These are phyloP conservation scores for Vireo altiloquus DNA, from an alignment of 2,113 vertebrate genomes.

Conservation along the genomic window DNA sequence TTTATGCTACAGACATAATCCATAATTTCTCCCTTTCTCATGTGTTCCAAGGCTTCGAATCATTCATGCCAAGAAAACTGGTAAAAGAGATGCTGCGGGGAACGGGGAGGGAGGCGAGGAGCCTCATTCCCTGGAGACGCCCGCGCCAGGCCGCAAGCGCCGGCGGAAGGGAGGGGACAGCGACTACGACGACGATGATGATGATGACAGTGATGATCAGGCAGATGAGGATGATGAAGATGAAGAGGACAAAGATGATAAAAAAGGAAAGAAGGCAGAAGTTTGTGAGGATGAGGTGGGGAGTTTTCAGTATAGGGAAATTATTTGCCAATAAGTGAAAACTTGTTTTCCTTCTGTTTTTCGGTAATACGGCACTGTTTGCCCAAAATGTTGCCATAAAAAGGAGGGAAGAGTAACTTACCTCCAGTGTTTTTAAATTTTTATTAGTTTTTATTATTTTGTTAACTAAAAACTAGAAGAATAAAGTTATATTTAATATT, in stretches of 20 bases:
- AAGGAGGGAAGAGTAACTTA: neutral
- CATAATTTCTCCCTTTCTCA: neutral
- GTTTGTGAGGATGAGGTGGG: slow-evolving; percentile 89
- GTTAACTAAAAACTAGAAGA: neutral
- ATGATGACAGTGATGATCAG: slow-evolving; percentile 86
- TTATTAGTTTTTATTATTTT: neutral
- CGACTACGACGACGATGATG: slow-evolving; percentile 88
- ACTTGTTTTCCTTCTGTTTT: neutral
- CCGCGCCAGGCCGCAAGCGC: slow-evolving; percentile 78
- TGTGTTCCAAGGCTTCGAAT: slow-evolving; percentile 81
- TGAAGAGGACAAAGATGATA: slow-evolving; percentile 87
- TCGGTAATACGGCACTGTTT: neutral
- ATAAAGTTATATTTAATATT: neutral
- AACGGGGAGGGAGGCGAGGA: slow-evolving; percentile 76
- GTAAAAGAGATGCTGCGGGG: slow-evolving; percentile 76
- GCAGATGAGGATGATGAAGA: slow-evolving; percentile 93
- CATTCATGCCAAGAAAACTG: slow-evolving; percentile 87
- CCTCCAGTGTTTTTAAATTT: neutral
- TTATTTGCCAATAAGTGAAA: neutral
- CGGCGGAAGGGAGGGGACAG: slow-evolving; percentile 86
- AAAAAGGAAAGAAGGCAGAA: slow-evolving; percentile 86
- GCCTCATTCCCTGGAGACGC: slow-evolving; percentile 68
- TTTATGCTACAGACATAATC: neutral
- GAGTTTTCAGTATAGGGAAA: neutral
- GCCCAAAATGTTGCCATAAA: neutral